A percentile compares a stretch with the other conserved stretches of the same genome.
Conservation (phyloP, 1,140 invertebrate species). For the Brachionus paranguensis region DNA sequence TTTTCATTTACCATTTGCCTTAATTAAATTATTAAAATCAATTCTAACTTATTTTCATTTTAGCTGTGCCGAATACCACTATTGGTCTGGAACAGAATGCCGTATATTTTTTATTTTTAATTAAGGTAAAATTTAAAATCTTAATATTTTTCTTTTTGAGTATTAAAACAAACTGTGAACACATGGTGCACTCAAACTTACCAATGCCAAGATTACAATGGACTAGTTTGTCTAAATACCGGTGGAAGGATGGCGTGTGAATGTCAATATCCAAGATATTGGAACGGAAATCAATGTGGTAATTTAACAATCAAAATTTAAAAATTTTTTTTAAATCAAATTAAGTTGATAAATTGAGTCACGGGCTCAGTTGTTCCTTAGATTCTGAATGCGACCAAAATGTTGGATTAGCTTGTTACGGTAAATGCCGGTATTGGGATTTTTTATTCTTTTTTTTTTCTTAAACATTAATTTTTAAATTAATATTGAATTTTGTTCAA, state of each 20-base stretch:
- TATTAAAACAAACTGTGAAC: background rate
- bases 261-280: background rate
- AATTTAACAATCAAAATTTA: background rate
- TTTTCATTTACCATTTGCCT: too few species aligned
- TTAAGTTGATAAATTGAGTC: background rate
- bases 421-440: background rate
- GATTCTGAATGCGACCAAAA: background rate
- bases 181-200: background rate
- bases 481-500: background rate
- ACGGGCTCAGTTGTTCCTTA: background rate
- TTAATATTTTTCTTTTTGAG: background rate
- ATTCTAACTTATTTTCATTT: background rate
- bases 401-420: background rate
- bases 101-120: background rate
- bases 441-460: background rate
- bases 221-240: background rate
- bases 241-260: background rate
- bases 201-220: background rate
- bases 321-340: background rate
- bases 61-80: background rate
- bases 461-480: background rate
- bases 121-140: background rate
- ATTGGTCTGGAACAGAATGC: background rate
- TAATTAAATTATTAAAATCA: too few species aligned
- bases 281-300: constrained; percentile 22